phyloP scores from a whole-genome alignment of 2,797 vertebrate genomes.

The Graptemys geographica region DNA sequence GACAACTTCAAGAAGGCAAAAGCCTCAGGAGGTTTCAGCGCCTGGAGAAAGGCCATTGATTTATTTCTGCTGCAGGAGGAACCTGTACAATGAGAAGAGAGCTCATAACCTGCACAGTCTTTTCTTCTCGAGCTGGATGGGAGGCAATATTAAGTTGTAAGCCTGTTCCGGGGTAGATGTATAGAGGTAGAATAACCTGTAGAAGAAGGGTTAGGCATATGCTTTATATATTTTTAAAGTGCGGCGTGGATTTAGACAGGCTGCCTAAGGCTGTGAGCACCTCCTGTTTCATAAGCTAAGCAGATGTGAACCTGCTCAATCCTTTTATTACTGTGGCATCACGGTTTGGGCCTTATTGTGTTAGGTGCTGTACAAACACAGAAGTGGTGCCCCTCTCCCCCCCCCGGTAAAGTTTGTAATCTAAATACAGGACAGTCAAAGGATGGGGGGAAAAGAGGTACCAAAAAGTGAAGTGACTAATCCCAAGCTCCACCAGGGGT shows the following conservation, averaged over 20 bases:
- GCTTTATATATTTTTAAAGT: not conserved
- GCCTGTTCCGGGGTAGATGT: slow-evolving; percentile 9
- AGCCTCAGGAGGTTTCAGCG: accelerated
- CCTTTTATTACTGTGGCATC: not conserved
- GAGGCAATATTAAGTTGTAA: slow-evolving; percentile 64
- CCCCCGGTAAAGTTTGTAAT: not conserved
- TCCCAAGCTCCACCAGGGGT: not conserved
- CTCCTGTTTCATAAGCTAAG: not conserved
- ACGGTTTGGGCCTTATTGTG: accelerated
- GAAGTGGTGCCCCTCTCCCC: accelerated
- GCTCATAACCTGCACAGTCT: not conserved
- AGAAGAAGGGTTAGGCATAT: not conserved
- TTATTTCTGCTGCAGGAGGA: not conserved
- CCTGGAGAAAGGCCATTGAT: accelerated
- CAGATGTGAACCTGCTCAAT: not conserved
- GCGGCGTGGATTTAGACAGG: accelerated
- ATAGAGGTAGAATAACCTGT: not conserved
- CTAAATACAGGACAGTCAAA: not conserved
- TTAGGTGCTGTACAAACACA: not conserved
- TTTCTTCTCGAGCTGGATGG: slow-evolving; percentile 42
- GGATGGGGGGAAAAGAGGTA: not conserved
- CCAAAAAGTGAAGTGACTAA: not conserved
- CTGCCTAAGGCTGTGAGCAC: not conserved
- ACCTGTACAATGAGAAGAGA: not conserved
- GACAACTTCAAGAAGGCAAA: accelerated